A percentile compares a stretch with the other conserved stretches of the same genome.
These are phyloP conservation scores for Spilosoma lubricipeda DNA, from an alignment of 2,888 invertebrate species.

Conservation along the genomic window DNA sequence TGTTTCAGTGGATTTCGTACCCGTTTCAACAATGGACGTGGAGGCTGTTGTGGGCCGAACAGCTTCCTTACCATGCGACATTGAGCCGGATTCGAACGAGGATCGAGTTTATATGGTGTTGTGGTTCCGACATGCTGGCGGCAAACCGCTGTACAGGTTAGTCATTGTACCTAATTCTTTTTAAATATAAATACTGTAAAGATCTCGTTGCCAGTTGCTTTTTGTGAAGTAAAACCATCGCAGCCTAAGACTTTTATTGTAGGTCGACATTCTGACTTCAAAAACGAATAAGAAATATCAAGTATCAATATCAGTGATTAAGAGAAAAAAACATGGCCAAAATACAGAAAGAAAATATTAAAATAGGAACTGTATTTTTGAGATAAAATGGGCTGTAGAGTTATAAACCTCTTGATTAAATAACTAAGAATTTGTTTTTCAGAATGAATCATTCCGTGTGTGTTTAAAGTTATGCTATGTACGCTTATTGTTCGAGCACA, in stretches of 20 bases:
- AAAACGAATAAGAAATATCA: not conserved
- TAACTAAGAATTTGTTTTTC: not conserved
- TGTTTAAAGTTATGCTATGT: not conserved
- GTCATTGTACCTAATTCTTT: slow-evolving; percentile 33
- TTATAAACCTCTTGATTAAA: not conserved
- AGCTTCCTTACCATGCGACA: slow-evolving; percentile 95
- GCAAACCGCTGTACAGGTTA: slow-evolving; percentile 96
- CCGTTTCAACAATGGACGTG: slow-evolving; percentile 86
- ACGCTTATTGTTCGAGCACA: not conserved
- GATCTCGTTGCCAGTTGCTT: no score
- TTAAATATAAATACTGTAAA: no score
- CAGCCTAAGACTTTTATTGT: no score
- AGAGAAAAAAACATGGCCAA: not conserved
- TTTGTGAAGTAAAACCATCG: no score
- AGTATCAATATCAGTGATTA: no score
- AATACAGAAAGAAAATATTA: not conserved
- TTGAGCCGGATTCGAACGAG: slow-evolving; percentile 92
- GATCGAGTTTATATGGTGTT: slow-evolving; percentile 96
- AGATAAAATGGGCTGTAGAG: not conserved
- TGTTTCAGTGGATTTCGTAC: slow-evolving; percentile 79
- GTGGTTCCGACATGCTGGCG: slow-evolving; percentile 94
- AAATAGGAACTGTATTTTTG: not conserved
- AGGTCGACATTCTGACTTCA: not conserved
- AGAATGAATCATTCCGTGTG: not conserved
- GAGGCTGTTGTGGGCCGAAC: slow-evolving; percentile 94